Conservation (phyloP, 1,140 invertebrate genomes). For the Saxidomus purpurata region DNA sequence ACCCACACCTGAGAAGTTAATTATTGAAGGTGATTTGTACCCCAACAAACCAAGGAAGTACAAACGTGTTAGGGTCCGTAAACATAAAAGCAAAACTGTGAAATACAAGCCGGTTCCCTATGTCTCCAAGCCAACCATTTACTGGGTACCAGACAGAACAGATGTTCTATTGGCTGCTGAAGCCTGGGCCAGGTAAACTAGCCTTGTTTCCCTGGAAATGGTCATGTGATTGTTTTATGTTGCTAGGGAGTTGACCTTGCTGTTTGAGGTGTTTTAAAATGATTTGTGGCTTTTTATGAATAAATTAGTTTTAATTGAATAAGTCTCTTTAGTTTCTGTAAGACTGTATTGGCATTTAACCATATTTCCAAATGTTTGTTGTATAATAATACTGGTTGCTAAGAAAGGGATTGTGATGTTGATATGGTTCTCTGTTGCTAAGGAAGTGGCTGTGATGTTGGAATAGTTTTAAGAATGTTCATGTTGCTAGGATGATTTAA, state of each 20-base stretch:
- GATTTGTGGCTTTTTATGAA: conserved; percentile 10
- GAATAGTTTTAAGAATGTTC: no score
- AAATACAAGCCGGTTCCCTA: conserved; percentile 70
- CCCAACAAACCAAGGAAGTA: conserved; percentile 20
- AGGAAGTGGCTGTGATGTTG: no score
- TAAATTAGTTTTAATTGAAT: not conserved
- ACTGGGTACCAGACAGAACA: conserved; percentile 71
- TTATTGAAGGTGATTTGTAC: conserved; percentile 44
- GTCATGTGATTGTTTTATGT: conserved; percentile 63
- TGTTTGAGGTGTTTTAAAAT: conserved; percentile 24
- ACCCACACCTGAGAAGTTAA: conserved; percentile 54
- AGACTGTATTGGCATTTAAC: no score
- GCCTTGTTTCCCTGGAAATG: conserved; percentile 45
- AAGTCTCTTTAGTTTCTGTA: no score
- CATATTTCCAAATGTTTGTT: no score
- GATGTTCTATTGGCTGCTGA: conserved; percentile 73
- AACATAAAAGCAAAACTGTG: conserved; percentile 55
- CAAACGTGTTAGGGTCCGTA: conserved; percentile 69
- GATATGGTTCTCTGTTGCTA: no score
- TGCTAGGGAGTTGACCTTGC: conserved; percentile 60
- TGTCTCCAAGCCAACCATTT: conserved; percentile 62
- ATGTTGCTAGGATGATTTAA: no score
- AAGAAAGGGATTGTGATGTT: no score
- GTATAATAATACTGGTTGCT: no score
- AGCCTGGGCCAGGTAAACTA: conserved; percentile 62